Base-by-base conservation (phyloP, 2,888 invertebrate species). In the Apoderus coryli region DNA sequence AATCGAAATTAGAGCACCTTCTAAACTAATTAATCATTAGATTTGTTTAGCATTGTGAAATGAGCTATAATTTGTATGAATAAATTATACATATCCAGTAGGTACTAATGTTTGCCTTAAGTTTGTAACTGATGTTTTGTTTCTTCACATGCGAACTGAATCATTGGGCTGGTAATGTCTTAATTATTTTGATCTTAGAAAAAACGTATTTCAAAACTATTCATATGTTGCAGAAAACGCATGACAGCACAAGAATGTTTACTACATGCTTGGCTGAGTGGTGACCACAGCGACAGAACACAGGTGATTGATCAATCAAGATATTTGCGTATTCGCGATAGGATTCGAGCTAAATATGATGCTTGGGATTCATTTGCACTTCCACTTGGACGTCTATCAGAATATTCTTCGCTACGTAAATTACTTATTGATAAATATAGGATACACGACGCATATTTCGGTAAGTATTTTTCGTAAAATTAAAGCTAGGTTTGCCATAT, bases 221-320 rank as follows among this genome's bases (percentile, higher is more conserved):
- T n/a, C n/a, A n/a, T n/a, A n/a, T n/a, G n/a, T 52, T 61, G 3
- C 50, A 86, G 85, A 52, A 88, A 92, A 58, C 82, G 98, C 50
- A 77, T 99, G 84, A 98, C 92, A 1, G 92, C 96, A 1, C 93
- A 96, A 64, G 96, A 98, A 61, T 92, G 95, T 52, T 60, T 99
- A 19, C 61, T 88, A 33, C 98, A 99, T 65, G 66, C 84, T 23
- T 99, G 98, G 98, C 63, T 99, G 45, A 80, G 80, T 31, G 89
- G 89, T 23, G 86, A 85, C 53, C 80, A 81, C 39, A 75, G 76
- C 22, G 67, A 64, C 3, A 67, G 78, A 49, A 84, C 78, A 1
- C 67, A 73, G 39, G 68, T 69, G 40, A 93, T 98, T 52, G 79
- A 84, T 31, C 76, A 80, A 41, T 73, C 80, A 31, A 69, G 85